These are phyloP conservation scores for Pangasius larnaudii DNA, from an alignment of 2,797 vertebrate genomes.

Conservation along the genomic window DNA sequence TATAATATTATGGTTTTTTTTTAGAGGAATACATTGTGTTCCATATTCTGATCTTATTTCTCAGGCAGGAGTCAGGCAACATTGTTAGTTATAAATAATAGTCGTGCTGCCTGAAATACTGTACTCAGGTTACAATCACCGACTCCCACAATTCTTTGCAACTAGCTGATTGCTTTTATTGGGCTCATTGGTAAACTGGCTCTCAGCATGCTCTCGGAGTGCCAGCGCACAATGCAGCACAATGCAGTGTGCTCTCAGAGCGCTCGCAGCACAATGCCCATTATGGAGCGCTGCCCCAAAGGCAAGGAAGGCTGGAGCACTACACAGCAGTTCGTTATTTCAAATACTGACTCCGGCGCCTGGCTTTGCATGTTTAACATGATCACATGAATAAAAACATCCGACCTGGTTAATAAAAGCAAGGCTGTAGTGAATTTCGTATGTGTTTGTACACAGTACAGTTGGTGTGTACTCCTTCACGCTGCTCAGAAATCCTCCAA, in stretches of 20 bases:
- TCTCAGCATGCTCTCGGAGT: slow-evolving; percentile 32
- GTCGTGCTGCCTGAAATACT: neutral
- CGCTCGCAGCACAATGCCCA: slow-evolving; percentile 37
- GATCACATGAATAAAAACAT: neutral
- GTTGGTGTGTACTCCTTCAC: neutral
- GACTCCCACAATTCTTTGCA: slow-evolving; percentile 31
- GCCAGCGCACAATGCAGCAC: slow-evolving; percentile 1
- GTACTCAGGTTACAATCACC: neutral
- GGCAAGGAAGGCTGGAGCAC: neutral
- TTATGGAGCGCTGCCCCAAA: slow-evolving; percentile 32
- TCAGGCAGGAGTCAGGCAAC: neutral
- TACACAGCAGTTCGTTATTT: neutral
- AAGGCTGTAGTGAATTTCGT: neutral
- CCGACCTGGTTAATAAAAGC: neutral
- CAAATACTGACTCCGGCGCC: neutral
- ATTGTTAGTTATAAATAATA: neutral
- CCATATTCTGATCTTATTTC: neutral
- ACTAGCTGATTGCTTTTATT: slow-evolving; percentile 23
- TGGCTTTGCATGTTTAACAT: slow-evolving; percentile 8
- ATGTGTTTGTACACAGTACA: neutral
- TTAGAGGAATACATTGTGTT: neutral
- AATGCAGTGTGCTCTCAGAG: slow-evolving; percentile 26
- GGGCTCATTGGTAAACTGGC: slow-evolving; percentile 26
- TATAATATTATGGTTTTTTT: neutral
- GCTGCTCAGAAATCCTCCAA: neutral